Base-by-base conservation (phyloP, 2,888 invertebrate species). In the Ypsolopha scabrella region DNA sequence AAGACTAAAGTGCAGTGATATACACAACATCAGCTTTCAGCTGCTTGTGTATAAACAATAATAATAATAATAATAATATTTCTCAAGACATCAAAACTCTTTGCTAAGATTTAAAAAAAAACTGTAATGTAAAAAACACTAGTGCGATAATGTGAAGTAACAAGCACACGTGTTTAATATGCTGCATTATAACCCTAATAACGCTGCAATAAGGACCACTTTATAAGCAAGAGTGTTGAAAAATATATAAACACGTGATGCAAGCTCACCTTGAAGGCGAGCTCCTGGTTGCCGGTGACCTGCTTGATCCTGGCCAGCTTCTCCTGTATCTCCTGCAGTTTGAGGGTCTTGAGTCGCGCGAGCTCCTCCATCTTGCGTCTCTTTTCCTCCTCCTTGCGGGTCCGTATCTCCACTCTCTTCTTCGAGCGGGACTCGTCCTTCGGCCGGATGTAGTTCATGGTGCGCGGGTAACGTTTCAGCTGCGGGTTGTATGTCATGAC, bases 381-480 rank as follows among this genome's bases (percentile, higher is more conserved):
- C 69, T 95, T 96, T 67, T 96, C 95, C 50, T 90, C 87, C 51
- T 90, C 88, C 68, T 95, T 96, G 51, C 95, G 87, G 65, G 91
- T 86, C 61, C 91, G 92, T 1, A 90, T 65, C 72, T 94, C 94
- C 2, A 89, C 89, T 41, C 98, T 89, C 65, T 96, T 94, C 41
- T 91, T 81, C 55, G 95, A 90, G 51, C 98, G 89, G 51, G 90
- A 89, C 43, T 92, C 93, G 72, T 97, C 94, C 54, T 92, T 92
- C 36, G 90, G 90, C 6, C 99, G 89, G 57, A 98, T 80, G 2
- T 95, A 94, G 72, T 91, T 91, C 72, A 99, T 90, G 0, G 94
- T 95, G 57, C 99, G 90, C 0, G 99, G 99, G 86, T 94, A 98
- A 8, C 95, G 89, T 82, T 97, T 96, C 13, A 95, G 88, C 93